Conservation (phyloP, 1,140 invertebrate genomes). For the Pectinophora gossypiella region DNA sequence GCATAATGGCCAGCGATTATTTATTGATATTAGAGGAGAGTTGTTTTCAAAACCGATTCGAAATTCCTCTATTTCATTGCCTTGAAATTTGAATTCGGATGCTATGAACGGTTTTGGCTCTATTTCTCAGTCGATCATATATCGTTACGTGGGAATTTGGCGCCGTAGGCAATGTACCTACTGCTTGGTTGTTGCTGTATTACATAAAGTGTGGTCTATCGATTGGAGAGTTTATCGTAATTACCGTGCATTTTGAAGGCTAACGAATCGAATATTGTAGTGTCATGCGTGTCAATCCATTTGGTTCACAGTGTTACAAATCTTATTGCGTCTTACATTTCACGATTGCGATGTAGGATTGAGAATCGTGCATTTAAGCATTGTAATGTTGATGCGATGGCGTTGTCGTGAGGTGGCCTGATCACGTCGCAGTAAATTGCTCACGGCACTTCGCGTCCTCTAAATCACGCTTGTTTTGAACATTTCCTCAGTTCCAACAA, state of each 20-base stretch:
- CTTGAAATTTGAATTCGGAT: background rate
- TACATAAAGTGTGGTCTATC: background rate
- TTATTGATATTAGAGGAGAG: background rate
- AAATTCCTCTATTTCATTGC: background rate
- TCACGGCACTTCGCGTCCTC: conserved; percentile 35
- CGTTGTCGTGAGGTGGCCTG: no score
- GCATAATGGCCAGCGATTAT: background rate
- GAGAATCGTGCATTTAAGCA: no score
- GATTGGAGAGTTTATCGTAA: background rate
- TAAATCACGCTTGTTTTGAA: conserved; percentile 68
- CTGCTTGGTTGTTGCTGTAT: background rate
- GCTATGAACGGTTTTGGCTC: no score
- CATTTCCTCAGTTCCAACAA: conserved; percentile 60
- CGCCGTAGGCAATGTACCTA: no score
- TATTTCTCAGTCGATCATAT: background rate
- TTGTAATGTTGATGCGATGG: no score
- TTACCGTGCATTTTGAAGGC: background rate
- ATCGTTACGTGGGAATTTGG: background rate
- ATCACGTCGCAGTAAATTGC: background rate
- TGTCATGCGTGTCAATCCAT: background rate
- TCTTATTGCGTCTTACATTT: no score
- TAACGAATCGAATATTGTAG: background rate
- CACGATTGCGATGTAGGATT: no score
- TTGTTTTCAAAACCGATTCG: background rate
- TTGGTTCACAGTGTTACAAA: no score